Evolutionary conservation across 2,797 vertebrate genomes (phyloP), one percentile per base, ranked within the genome.

Genomic region (Pangasius sanitwongsei): DNA sequence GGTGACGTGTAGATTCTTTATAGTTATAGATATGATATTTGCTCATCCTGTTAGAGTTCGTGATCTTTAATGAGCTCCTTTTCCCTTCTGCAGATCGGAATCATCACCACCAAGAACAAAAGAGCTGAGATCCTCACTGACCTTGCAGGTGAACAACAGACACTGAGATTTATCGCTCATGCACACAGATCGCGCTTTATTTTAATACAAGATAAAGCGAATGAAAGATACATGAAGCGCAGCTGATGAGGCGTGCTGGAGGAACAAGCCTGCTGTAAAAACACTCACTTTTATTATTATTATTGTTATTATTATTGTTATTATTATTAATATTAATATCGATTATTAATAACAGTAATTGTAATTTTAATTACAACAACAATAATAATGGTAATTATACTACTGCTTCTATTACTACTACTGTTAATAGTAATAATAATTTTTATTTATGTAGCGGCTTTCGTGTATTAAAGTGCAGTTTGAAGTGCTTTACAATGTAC

Each of bases 121-220:
- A 94, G 98, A 93, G 98, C 98, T 1, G 98, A 99, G 94, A 99
- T 98, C 93, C 95, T 99, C 92, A 99, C 98, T 0, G 98, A 99
- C 85, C 96, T 99, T 86, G 96, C 98, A 97, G 98, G 98, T 99
- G 94, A 93, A 93, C 75, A 63, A 61, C 65, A 69, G 23, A 15
- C 44, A 15, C 23, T 15, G 23, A 48, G 74, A 28, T 28, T 74
- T 25, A 74, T 74, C 69, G 8, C 63, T 65, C 28, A 18, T 18
- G 18, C 55, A 18, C 55, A 16, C 5, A 15, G 55, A 18, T 18
- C 59, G 1, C 20, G 0, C 59, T 23, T 61, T 25, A 61, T 57
- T 23, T 67, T 67, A 31, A 31, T 5, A n/a, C 65, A 15, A n/a
- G 63, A n/a, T 12, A 4, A 67, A 31, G 65, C 3, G 9, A 67